Evolutionary conservation across 92 coral and sea anemone species (phyloP).

Genomic region (Anthopleura xanthogrammica): DNA sequence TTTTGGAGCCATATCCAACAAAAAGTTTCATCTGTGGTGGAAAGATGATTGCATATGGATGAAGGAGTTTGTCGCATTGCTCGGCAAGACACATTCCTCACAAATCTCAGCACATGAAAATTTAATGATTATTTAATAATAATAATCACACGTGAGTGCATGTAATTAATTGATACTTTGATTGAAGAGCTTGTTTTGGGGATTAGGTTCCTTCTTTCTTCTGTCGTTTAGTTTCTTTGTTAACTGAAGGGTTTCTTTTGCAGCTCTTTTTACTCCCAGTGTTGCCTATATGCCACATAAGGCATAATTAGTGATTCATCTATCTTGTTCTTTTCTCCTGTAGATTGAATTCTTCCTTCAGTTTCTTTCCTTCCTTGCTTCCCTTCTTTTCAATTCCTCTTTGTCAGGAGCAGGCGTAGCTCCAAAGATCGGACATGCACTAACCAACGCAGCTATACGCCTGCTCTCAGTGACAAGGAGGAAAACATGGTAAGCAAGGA

Average conservation of each 20-base stretch:
- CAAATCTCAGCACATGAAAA: constrained; percentile 10
- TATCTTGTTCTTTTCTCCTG: not conserved
- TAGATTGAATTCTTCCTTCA: not conserved
- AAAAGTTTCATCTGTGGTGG: not conserved
- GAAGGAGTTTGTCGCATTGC: not conserved
- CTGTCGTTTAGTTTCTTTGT: not conserved
- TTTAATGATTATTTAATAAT: constrained; percentile 6
- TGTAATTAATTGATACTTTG: not conserved
- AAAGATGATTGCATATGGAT: not conserved
- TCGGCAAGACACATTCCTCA: not conserved
- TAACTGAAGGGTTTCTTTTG: not conserved
- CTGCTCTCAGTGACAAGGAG: no score
- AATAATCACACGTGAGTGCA: not conserved
- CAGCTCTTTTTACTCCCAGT: not conserved
- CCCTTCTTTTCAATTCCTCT: not conserved
- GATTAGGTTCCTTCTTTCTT: not conserved
- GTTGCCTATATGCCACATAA: no score
- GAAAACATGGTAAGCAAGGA: no score
- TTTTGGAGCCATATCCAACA: not conserved
- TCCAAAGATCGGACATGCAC: no score
- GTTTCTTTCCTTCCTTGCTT: not conserved
- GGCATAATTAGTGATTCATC: no score
- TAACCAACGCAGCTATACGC: no score
- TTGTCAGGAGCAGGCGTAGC: no score
- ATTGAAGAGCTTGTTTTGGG: not conserved